phyloP scores from a whole-genome alignment of 2,888 invertebrate species.

The Eugnorisma glareosa region DNA sequence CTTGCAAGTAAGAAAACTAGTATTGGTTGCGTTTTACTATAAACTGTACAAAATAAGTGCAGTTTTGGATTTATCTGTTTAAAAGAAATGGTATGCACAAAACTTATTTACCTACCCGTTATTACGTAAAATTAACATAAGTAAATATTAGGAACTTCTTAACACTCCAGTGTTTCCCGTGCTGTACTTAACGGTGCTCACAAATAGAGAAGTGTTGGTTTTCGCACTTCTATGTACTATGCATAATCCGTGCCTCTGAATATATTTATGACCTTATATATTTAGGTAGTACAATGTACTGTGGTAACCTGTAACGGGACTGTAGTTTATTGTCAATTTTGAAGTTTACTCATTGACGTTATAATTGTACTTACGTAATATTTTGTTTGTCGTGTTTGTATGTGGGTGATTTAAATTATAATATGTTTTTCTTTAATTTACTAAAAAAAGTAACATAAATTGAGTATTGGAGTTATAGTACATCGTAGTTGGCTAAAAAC shows the following conservation, averaged over 20 bases:
- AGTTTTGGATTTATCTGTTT: not conserved
- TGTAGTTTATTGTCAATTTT: slow-evolving; percentile 32
- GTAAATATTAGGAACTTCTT: slow-evolving; percentile 57
- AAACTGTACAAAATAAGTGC: not conserved
- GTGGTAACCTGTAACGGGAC: slow-evolving; percentile 61
- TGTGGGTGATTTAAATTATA: not conserved
- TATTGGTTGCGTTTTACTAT: not conserved
- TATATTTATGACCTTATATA: slow-evolving; percentile 48
- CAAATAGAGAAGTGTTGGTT: slow-evolving; percentile 49
- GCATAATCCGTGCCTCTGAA: slow-evolving; percentile 26
- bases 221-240: slow-evolving; percentile 51
- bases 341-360: slow-evolving; percentile 7
- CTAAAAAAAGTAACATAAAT: not conserved
- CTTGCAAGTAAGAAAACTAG: not conserved
- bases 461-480: not conserved
- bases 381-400: not conserved
- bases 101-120: slow-evolving; percentile 20
- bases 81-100: slow-evolving; percentile 12
- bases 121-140: slow-evolving; percentile 58
- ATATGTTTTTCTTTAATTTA: not conserved
- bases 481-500: not conserved
- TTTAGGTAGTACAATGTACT: slow-evolving; percentile 57
- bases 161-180: slow-evolving; percentile 29
- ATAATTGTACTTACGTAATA: not conserved
- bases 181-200: slow-evolving; percentile 39